Conservation (phyloP, 2,113 vertebrate genomes). For the Atrichornis clamosus region DNA sequence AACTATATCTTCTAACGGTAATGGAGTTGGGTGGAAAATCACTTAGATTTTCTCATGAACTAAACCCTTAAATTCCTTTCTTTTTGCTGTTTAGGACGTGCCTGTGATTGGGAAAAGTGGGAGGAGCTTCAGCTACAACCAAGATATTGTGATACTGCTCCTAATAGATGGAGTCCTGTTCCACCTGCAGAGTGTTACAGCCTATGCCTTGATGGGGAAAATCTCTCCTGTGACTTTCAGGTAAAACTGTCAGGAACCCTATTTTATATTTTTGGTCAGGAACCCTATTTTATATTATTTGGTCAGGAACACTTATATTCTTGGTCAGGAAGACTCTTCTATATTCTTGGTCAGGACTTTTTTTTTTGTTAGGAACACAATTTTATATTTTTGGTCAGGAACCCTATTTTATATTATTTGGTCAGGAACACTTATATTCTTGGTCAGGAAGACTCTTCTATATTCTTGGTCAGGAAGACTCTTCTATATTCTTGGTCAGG, state of each 20-base stretch:
- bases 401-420: too few species aligned
- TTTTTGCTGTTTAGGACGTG: conserved; percentile 60
- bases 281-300: background rate
- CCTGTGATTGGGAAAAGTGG: conserved; percentile 81
- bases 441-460: background rate
- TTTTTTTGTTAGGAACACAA: background rate
- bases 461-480: background rate
- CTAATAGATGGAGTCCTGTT: conserved; percentile 88
- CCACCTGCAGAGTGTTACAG: conserved; percentile 94
- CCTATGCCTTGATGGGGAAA: conserved; percentile 93
- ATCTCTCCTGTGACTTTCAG: conserved; percentile 98
- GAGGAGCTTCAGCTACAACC: conserved; percentile 79
- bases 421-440: background rate
- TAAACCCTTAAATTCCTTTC: background rate
- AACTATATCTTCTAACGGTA: background rate
- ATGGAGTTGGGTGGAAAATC: background rate
- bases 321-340: background rate
- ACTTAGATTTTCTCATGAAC: background rate
- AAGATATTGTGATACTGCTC: conserved; percentile 84
- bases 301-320: background rate
- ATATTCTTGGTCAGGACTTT: background rate
- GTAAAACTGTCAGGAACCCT: conserved; percentile 53
- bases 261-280: background rate
- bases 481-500: background rate
- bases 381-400: background rate